Evolutionary conservation across 1,140 invertebrate genomes (phyloP).

Genomic region (Octopus bimaculoides): DNA sequence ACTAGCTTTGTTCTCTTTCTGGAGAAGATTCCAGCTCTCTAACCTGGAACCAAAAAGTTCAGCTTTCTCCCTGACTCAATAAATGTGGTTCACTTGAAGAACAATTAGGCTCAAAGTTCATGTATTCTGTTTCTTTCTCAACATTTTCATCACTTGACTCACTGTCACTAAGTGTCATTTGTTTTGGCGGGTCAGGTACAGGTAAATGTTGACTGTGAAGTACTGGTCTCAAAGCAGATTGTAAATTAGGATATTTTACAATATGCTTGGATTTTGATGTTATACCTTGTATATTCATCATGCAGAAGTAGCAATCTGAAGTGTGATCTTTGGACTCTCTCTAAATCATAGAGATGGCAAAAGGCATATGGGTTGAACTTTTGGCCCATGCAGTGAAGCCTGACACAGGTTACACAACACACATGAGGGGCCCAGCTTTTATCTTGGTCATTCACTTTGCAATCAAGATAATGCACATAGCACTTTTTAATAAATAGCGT

Average conservation of each 20-base stretch:
- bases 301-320: slow-evolving; percentile 1
- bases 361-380: neutral
- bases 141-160: neutral
- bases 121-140: neutral
- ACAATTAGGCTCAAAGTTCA: neutral
- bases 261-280: neutral
- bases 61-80: neutral
- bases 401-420: neutral
- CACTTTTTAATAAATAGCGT: slow-evolving; percentile 4
- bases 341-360: neutral
- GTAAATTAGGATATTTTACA: slow-evolving; percentile 5
- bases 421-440: slow-evolving; percentile 3
- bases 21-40: neutral
- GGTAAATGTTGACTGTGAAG: neutral
- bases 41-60: neutral
- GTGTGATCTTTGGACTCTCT: slow-evolving; percentile 1
- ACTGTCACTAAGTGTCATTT: neutral
- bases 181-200: neutral
- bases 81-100: neutral
- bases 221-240: neutral
- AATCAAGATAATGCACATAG: slow-evolving; percentile 1
- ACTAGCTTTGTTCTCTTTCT: neutral
- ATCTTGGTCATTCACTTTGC: slow-evolving; percentile 7
- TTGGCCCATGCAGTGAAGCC: neutral
- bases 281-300: neutral